Base-by-base conservation (phyloP, 2,888 invertebrate species). In the Andrena fulva region DNA sequence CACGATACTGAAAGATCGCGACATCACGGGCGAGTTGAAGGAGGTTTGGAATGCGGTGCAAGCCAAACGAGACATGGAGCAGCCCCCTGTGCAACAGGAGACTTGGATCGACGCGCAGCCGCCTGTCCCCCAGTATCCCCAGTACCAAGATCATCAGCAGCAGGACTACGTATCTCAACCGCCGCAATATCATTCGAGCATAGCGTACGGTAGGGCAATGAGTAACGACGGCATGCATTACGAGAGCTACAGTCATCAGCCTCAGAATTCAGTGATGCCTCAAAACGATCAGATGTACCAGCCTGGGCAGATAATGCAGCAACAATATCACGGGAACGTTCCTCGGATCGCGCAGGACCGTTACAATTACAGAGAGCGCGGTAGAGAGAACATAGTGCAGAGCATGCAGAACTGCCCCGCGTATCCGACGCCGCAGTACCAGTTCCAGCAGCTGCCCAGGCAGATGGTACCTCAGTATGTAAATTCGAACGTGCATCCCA, bases 21-120 rank as follows among this genome's bases (percentile, higher is more conserved):
- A 97, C 91, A 94, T 97, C 80, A 96, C 96, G 0, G 97, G 97
- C 0, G 97, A 97, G 91, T 93, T 97, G 29, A 97, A 97, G 91
- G 96, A 97, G 91, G 96, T 97, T 0, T 97, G 97, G 97, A 95
- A 96, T 24, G 96, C 96, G 0, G 96, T 97, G 2, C 96, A 96
- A 87, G 95, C 94, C 73, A 95, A 95, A 85, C 93, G 95, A 67
- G 96, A 96, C 77, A 86, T 95, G 52, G 96, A 96, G 84, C 95
- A 95, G 77, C 94, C 94, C 92, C 82, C 78, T 16, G 86, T 87
- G 0, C 93, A 92, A 73, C 90, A 90, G 74, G 93, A 93, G 76
- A 92, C 92, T 16, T 93, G 92, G 90, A 91, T 91, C 27, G 93
- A 94, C 27, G 92, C 89, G 12, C 92, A 91, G 20, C 92, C 92